Evolutionary conservation across 1,140 invertebrate species (phyloP), one percentile per base, ranked within the genome.

Genomic region (Harpegnathos saltator): DNA sequence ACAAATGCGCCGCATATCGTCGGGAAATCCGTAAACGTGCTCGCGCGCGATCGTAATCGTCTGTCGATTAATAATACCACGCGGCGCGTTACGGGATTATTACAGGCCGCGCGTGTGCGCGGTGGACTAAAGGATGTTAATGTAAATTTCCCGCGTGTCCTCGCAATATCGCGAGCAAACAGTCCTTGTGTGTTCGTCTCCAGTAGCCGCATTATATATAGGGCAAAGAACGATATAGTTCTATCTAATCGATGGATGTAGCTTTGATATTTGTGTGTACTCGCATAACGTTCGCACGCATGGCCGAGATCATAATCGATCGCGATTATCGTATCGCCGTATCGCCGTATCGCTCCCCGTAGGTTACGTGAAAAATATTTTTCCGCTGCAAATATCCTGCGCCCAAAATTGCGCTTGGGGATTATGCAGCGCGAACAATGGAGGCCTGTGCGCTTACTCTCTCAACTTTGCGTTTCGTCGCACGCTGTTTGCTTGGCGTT

Each of bases 231-330:
- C 65, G 54, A 80, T 69, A 59, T 80, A 71, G 63, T 80, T n/a
- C n/a, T 80, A 71, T 69, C 52, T 80, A 71, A 80, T 80, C 75
- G 66, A 80, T 80, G 71, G 12, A 80, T 26, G 61, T 54, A 56
- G 61, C 33, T 69, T n/a, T 80, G 71, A 80, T 71, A 44, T 52
- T 58, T 58, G 63, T 52, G 33, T 58, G 11, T 44, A 71, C 33
- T 69, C 33, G 7, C 24, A 69, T 22, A n/a, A 29, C 33, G 52
- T 12, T 68, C n/a, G 15, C 5, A 9, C 17, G 22, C 19, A 33
- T n/a, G 3, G 1, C 0, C 12, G 12, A 29, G 26, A 54, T 63
- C 17, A 69, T 29, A 77, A 54, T 63, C 59, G 26, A 50, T 52
- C 44, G 12, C 26, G 24, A 65, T 12, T 38, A 44, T 7, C 15